Base-by-base conservation (phyloP, 2,113 vertebrate genomes). In the Patagioenas fasciata region DNA sequence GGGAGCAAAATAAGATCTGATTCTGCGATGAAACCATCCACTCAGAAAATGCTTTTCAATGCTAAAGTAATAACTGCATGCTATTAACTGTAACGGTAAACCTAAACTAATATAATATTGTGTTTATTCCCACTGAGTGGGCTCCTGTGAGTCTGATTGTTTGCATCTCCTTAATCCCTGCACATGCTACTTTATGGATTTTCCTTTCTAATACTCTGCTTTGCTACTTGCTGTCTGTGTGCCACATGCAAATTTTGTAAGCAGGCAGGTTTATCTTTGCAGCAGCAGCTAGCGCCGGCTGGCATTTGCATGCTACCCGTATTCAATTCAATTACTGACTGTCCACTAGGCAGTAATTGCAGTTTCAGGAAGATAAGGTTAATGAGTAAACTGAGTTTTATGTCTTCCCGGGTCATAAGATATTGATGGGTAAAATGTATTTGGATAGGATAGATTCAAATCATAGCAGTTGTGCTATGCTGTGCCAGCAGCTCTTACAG, bases 381-480 rank as follows among this genome's bases (percentile, higher is more conserved):
- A 94, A 96, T 90, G 72, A 95, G 34, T 91, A 90, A 94, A 93
- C 94, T 80, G 77, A 88, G 72, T 83, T 88, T 95, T 92, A 67
- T 74, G 56, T 62, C 64, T 94, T 93, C 83, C 82, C 71, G 72
- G 80, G 57, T 90, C 75, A 53, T 67, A 73, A 77, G 85, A 91
- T 77, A 61, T 47, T 72, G 54, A 80, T 3, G 26, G 47, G 56
- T 77, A 77, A 70, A 89, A 83, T 66, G 38, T 40, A 25, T 83
- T 88, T 80, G 66, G 56, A 7, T 70, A 80, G 67, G 34, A 58
- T 13, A 61, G 26, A 61, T 57, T 31, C 74, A 71, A 91, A 64
- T 36, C 3, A 4, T 64, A 19, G 38, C 11, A 2, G 48, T 89
- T 93, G 26, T 81, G 26, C 44, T 67, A 38, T 53, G 16, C 67